A percentile compares a stretch with the other conserved stretches of the same genome.
phyloP scores from a whole-genome alignment of 2,797 vertebrate species.

The Pangasius krempfi region DNA sequence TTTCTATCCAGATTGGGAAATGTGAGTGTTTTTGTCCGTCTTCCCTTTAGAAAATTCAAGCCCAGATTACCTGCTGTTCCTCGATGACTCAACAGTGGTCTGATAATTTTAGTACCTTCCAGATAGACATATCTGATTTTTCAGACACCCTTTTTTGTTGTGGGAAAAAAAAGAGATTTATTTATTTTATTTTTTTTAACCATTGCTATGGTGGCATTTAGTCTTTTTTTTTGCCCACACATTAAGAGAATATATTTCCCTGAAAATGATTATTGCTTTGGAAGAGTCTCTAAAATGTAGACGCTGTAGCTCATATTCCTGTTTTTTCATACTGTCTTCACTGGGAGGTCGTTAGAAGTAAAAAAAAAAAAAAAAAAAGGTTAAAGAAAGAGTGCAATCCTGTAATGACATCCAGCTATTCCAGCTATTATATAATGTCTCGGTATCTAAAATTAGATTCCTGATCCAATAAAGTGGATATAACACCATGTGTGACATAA shows the following conservation, averaged over 20 bases:
- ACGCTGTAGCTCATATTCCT: not conserved
- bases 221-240: not conserved
- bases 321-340: not conserved
- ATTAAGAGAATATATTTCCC: not conserved
- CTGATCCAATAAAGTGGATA: not conserved
- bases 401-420: not conserved
- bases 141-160: not conserved
- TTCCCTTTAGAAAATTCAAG: not conserved
- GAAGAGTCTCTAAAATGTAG: not conserved
- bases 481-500: not conserved
- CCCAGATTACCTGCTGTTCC: not conserved
- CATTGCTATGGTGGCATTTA: not conserved
- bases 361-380: not conserved
- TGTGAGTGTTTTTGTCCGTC: not conserved
- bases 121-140: not conserved
- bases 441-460: slow-evolving; percentile 1
- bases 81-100: not conserved
- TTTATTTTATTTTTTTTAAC: not conserved
- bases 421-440: not conserved
- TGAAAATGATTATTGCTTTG: not conserved
- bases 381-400: not conserved
- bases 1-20: not conserved
- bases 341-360: not conserved
- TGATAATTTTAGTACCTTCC: not conserved
- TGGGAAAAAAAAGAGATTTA: not conserved